These are phyloP conservation scores for Trichopoda pennipes DNA, from an alignment of 2,888 invertebrate genomes.

Conservation along the genomic window DNA sequence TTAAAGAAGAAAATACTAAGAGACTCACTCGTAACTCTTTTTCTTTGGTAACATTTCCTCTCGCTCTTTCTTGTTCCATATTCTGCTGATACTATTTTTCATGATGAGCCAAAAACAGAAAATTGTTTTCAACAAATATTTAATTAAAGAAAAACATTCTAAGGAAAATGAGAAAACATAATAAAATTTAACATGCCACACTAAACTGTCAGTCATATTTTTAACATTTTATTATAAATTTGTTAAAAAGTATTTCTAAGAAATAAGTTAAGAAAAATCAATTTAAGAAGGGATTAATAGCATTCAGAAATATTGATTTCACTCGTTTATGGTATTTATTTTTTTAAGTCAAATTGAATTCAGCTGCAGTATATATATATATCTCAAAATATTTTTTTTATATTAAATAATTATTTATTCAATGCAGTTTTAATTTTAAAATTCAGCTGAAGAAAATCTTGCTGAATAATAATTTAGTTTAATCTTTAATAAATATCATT, in stretches of 20 bases:
- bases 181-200: constrained; percentile 17
- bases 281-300: background rate
- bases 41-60: background rate
- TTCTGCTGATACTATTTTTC: constrained; percentile 16
- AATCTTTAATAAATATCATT: too few relatives aligned
- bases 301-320: background rate
- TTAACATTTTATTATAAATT: constrained; percentile 7
- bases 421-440: too few relatives aligned
- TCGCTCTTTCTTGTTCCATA: background rate
- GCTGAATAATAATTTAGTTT: too few relatives aligned
- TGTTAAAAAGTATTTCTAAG: background rate
- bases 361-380: background rate
- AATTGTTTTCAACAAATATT: constrained; percentile 5
- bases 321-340: too few relatives aligned
- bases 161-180: background rate
- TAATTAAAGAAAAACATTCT: background rate
- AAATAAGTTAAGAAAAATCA: background rate
- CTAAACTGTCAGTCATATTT: constrained; percentile 12
- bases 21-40: constrained; percentile 28
- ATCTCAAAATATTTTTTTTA: too few relatives aligned
- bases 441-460: too few relatives aligned
- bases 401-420: too few relatives aligned
- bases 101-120: constrained; percentile 9
- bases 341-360: background rate
- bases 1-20: constrained; percentile 41